Evolutionary conservation across 2,113 vertebrate species (phyloP).

Genomic region (Chloebia gouldiae): DNA sequence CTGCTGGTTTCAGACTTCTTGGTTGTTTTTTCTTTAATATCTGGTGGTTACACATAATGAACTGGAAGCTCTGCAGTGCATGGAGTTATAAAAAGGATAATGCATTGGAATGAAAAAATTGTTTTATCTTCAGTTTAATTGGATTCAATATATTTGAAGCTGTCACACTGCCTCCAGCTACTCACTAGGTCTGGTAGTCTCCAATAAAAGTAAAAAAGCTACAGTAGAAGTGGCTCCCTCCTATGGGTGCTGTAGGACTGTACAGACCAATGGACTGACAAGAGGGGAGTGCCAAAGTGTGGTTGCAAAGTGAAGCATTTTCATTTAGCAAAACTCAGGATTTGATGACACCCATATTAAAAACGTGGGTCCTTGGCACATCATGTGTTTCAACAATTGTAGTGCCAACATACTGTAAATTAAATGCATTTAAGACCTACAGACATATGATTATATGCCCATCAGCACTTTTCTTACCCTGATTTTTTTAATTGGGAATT

Average conservation of each 20-base stretch:
- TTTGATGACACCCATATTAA: not conserved
- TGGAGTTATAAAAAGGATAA: not conserved
- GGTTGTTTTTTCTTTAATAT: not conserved
- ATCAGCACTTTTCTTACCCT: not conserved
- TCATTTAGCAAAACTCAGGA: not conserved
- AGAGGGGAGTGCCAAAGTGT: not conserved
- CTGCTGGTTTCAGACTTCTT: not conserved
- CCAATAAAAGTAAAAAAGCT: not conserved
- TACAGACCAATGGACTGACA: not conserved
- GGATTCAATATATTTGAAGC: not conserved
- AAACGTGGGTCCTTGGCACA: not conserved
- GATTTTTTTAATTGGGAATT: not conserved
- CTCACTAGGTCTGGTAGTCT: not conserved
- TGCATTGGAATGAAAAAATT: not conserved
- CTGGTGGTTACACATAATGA: not conserved
- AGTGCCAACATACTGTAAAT: not conserved
- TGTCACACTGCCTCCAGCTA: not conserved
- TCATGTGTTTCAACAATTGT: not conserved
- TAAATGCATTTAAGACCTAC: not conserved
- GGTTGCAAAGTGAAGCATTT: not conserved
- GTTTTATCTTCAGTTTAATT: not conserved
- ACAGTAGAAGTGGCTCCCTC: not conserved
- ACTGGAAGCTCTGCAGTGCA: not conserved
- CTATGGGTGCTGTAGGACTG: fast-evolving
- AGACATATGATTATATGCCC: not conserved